phyloP scores from a whole-genome alignment of 1,140 invertebrate genomes.

The Rhyacophila brunnea region DNA sequence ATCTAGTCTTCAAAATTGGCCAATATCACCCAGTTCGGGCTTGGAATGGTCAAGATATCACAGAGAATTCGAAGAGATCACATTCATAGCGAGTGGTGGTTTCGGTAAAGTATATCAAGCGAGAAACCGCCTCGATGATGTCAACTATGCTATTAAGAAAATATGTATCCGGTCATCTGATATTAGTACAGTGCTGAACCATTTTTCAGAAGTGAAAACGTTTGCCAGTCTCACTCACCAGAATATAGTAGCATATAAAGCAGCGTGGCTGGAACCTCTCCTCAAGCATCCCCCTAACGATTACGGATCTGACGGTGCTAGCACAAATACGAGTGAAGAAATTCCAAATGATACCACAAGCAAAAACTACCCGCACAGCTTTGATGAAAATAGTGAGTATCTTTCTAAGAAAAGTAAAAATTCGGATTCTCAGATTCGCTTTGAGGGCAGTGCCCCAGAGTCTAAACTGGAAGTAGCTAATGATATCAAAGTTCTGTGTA shows the following conservation, averaged over 20 bases:
- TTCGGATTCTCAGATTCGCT: conserved; percentile 27
- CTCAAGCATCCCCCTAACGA: conserved; percentile 33
- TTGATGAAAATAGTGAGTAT: conserved; percentile 9
- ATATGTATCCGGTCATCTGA: conserved; percentile 65
- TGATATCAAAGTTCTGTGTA: conserved; percentile 41
- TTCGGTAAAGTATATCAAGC: conserved; percentile 65
- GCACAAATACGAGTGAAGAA: conserved; percentile 6
- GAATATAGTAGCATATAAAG: conserved; percentile 82
- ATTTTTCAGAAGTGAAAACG: conserved; percentile 75
- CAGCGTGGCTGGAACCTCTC: conserved; percentile 74
- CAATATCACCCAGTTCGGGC: conserved; percentile 44
- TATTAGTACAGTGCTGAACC: conserved; percentile 58
- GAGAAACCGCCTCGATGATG: conserved; percentile 69
- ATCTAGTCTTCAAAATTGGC: conserved; percentile 46
- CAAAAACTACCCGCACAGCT: background rate
- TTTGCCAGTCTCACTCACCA: conserved; percentile 75
- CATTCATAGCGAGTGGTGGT: conserved; percentile 71
- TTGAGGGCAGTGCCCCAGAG: conserved; percentile 2
- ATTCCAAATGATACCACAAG: background rate
- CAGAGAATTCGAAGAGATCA: conserved; percentile 73
- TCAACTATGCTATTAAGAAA: conserved; percentile 81
- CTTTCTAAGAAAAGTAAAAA: conserved; percentile 16
- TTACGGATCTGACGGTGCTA: background rate
- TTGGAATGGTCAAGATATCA: conserved; percentile 65
- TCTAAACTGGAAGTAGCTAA: conserved; percentile 23